Percentiles rank a stretch among this genome's conserved stretches.
Evolutionary conservation across 2,888 invertebrate species (phyloP).

Genomic region (Temnothorax unifasciatus): DNA sequence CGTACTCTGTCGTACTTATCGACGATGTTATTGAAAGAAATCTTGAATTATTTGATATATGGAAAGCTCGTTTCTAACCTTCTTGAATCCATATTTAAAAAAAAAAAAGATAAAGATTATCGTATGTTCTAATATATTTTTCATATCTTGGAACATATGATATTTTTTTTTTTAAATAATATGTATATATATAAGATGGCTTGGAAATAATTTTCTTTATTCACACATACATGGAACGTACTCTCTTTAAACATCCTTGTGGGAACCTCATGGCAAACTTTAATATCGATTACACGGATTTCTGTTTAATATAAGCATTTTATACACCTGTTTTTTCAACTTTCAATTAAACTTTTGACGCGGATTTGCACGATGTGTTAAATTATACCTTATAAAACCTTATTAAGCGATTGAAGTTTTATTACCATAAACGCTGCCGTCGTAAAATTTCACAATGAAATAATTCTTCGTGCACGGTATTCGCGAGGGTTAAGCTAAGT

Average conservation of each 20-base stretch:
- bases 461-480: neutral
- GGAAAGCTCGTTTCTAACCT: neutral
- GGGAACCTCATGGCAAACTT: slow-evolving; percentile 33
- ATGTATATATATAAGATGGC: neutral
- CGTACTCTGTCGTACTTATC: slow-evolving; percentile 32
- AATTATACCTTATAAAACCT: neutral
- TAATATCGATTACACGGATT: neutral
- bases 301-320: neutral
- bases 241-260: slow-evolving; percentile 3
- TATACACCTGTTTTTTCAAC: neutral
- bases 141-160: neutral
- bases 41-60: neutral
- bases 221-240: neutral
- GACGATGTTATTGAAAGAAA: neutral
- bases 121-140: neutral
- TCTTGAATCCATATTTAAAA: neutral
- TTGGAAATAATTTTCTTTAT: slow-evolving; percentile 16
- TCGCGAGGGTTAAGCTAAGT: neutral
- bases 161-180: neutral
- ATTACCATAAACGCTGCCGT: neutral
- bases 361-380: neutral
- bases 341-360: neutral
- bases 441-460: neutral
- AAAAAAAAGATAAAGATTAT: neutral
- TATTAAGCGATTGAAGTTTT: neutral